phyloP scores from a whole-genome alignment of 2,113 vertebrate genomes.

The Nothocercus julius region DNA sequence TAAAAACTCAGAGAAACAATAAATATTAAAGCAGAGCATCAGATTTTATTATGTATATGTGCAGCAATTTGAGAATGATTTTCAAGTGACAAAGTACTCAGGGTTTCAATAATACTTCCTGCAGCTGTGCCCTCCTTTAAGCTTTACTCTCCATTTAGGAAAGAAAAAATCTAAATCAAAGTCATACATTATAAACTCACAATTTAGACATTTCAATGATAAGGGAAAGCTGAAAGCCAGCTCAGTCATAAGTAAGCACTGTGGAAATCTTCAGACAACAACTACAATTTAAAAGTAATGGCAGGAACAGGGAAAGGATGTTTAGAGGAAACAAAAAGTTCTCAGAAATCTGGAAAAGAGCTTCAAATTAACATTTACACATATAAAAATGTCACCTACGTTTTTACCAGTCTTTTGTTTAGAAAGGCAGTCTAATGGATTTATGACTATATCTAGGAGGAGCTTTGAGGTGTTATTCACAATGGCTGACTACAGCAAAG shows the following conservation, averaged over 20 bases:
- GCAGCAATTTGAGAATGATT: slow-evolving; percentile 66
- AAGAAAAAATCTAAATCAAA: slow-evolving; percentile 80
- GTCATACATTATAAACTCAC: slow-evolving; percentile 74
- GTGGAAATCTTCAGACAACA: slow-evolving; percentile 67
- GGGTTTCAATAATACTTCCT: slow-evolving; percentile 75
- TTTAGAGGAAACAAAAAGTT: slow-evolving; percentile 64
- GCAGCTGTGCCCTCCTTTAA: slow-evolving; percentile 78
- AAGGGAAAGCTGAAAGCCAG: slow-evolving; percentile 74
- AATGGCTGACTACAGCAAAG: background rate
- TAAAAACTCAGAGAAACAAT: slow-evolving; percentile 62
- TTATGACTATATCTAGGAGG: background rate
- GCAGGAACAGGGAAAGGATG: slow-evolving; percentile 48
- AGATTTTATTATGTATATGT: slow-evolving; percentile 69
- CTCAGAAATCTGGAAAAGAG: slow-evolving; percentile 60
- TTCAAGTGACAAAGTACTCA: slow-evolving; percentile 72
- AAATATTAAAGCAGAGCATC: slow-evolving; percentile 50
- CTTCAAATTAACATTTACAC: slow-evolving; percentile 57
- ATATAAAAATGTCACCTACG: slow-evolving; percentile 38
- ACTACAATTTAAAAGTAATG: slow-evolving; percentile 72
- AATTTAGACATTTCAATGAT: slow-evolving; percentile 80
- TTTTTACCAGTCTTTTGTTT: slow-evolving; percentile 5
- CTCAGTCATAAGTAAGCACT: slow-evolving; percentile 74
- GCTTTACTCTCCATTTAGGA: slow-evolving; percentile 77
- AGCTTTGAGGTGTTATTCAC: background rate
- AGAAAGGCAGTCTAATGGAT: background rate